Conservation (phyloP, 1,140 invertebrate genomes). For the Drosophila repletoides region DNA sequence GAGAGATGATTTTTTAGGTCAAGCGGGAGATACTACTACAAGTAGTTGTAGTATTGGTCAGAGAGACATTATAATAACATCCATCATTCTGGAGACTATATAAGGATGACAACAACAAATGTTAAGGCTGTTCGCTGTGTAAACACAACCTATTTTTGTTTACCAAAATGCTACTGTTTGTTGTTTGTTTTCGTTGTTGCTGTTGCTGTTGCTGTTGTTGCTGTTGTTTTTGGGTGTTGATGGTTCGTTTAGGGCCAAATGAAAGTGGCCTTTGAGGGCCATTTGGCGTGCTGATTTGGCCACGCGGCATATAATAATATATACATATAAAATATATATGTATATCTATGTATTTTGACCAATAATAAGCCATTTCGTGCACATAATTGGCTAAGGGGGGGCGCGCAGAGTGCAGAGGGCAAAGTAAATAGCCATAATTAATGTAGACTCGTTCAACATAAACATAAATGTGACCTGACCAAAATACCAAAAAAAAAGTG, state of each 20-base stretch:
- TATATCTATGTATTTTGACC: constrained; percentile 54
- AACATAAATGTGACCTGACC: constrained; percentile 78
- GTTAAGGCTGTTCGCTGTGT: constrained; percentile 56
- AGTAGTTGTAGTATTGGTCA: too few species aligned
- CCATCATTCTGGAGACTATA: constrained; percentile 65
- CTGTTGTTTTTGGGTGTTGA: constrained; percentile 36
- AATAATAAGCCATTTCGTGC: constrained; percentile 79
- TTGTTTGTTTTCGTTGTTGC: not conserved
- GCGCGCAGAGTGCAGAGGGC: constrained; percentile 51
- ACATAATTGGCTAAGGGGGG: constrained; percentile 71
- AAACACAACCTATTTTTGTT: constrained; percentile 73
- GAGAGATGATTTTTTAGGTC: constrained; percentile 39
- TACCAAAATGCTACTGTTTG: constrained; percentile 40
- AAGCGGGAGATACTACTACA: too few species aligned
- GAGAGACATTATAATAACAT: constrained; percentile 71
- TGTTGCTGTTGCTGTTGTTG: constrained; percentile 20
- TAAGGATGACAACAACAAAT: constrained; percentile 54
- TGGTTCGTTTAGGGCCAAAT: constrained; percentile 64
- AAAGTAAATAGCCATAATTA: constrained; percentile 79
- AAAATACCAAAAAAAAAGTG: constrained; percentile 65
- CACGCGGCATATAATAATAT: constrained; percentile 21
- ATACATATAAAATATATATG: constrained; percentile 24
- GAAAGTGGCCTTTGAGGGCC: constrained; percentile 66
- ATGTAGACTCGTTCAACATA: constrained; percentile 63
- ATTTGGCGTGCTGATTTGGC: constrained; percentile 66